Evolutionary conservation across 2,113 vertebrate genomes (phyloP).

Genomic region (Sphaerodactylus townsendi): DNA sequence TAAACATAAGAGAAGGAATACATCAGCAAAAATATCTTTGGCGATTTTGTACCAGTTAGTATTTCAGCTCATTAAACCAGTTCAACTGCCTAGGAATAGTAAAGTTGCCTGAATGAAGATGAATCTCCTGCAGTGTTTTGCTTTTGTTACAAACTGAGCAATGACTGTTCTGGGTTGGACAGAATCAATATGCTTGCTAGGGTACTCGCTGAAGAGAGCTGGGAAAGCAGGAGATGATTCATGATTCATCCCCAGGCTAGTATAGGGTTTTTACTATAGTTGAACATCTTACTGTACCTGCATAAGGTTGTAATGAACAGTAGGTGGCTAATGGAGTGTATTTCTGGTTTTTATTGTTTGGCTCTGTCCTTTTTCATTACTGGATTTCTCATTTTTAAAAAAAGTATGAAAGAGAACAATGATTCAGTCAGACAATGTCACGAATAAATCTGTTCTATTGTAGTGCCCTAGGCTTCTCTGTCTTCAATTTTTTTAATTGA

Average conservation of each 20-base stretch:
- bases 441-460: conserved; percentile 56
- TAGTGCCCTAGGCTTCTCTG: conserved; percentile 51
- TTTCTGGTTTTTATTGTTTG: conserved; percentile 17
- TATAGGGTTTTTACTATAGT: background rate
- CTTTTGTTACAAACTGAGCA: background rate
- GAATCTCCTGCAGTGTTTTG: background rate
- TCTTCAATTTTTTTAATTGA: conserved; percentile 23
- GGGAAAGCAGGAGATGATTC: background rate
- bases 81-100: background rate
- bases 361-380: conserved; percentile 24
- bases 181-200: conserved; percentile 16
- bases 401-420: conserved; percentile 45
- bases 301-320: conserved; percentile 41
- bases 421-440: conserved; percentile 63
- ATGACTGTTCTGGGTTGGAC: conserved; percentile 8
- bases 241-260: background rate
- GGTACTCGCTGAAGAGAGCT: conserved; percentile 30
- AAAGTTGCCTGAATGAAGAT: background rate
- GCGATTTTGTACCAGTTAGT: background rate
- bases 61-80: background rate
- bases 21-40: accelerated
- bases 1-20: background rate
- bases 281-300: conserved; percentile 41
- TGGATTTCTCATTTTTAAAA: conserved; percentile 40
- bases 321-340: conserved; percentile 36